Conservation (phyloP, 1,140 invertebrate genomes). For the Microplitis mediator region DNA sequence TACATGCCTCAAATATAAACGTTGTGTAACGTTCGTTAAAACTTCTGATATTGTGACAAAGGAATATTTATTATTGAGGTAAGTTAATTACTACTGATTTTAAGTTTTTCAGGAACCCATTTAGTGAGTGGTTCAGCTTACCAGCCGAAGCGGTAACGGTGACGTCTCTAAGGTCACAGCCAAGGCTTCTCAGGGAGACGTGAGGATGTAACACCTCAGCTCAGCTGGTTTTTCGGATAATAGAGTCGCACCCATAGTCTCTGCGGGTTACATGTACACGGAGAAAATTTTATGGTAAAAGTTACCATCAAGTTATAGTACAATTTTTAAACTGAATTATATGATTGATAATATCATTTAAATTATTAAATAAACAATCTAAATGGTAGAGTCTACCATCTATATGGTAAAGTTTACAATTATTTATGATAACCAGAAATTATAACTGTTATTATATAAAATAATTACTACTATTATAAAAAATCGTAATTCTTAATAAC, state of each 20-base stretch:
- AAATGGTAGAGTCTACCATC: too few relatives aligned
- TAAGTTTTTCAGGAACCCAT: background rate
- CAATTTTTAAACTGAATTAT: too few relatives aligned
- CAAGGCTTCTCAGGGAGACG: background rate
- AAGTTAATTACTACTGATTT: background rate
- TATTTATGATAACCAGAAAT: too few relatives aligned
- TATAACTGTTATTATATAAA: too few relatives aligned
- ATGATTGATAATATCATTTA: too few relatives aligned
- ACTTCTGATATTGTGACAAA: background rate
- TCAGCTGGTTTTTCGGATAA: background rate
- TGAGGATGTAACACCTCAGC: background rate
- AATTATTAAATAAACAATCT: too few relatives aligned
- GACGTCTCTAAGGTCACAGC: background rate
- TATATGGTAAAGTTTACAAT: too few relatives aligned
- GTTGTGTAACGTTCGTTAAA: slow-evolving; percentile 14
- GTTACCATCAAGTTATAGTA: too few relatives aligned
- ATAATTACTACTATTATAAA: too few relatives aligned
- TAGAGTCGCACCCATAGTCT: background rate
- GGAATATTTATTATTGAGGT: background rate
- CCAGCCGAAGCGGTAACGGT: background rate
- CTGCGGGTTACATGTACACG: too few relatives aligned
- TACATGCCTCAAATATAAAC: background rate
- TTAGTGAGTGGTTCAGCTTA: background rate
- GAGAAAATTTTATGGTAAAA: too few relatives aligned
- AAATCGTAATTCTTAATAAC: too few relatives aligned